Base-by-base conservation (phyloP, 92 coral and sea anemone genomes). In the Porites divaricata region DNA sequence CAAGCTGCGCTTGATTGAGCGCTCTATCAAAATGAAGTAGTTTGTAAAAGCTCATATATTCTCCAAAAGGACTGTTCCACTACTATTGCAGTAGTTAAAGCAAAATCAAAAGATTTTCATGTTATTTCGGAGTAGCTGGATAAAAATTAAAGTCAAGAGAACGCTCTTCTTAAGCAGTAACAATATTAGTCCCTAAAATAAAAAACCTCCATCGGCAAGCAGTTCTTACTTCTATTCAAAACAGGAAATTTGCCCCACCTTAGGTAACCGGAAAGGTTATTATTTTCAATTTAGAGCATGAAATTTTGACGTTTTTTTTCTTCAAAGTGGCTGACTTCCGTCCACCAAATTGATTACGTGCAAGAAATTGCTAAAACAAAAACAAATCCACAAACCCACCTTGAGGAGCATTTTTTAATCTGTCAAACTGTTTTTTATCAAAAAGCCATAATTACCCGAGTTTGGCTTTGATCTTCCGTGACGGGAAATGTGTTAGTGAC, bases 381-480 rank as follows among this genome's bases (percentile, higher is more conserved):
- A n/a, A 1, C 59, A 69, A 51, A 72, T 19, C 4, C 26, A 59
- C 53, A 73, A 20, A 0, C 45, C 63, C 62, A 73, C 53, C 11
- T 17, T 52, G 6, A 23, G 19, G 49, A 12, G 66, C 45, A 10
- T 20, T 26, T 80, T 56, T 54, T 63, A 11, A 50, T 59, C 63
- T 10, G 66, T 14, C 12, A 69, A 69, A 54, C 66, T 12, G 57
- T 9, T 53, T 25, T 25, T n/a, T 52, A 35, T 35, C 45, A 35
- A 35, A 68, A 51, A 4, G 20, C 41, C 17, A 10, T 41, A 12
- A 56, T 28, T 5, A 78, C 53, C 12, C 28, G 63, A 65, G 17
- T 69, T 80, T 54, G 84, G 49, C 13, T 6, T 28, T 54, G 84
- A 13, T 54, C n/a, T 80, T 69, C 76, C 67, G 69, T 80, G 85